Conservation (phyloP, 2,797 vertebrate genomes). For the Taeniopygia guttata region DNA sequence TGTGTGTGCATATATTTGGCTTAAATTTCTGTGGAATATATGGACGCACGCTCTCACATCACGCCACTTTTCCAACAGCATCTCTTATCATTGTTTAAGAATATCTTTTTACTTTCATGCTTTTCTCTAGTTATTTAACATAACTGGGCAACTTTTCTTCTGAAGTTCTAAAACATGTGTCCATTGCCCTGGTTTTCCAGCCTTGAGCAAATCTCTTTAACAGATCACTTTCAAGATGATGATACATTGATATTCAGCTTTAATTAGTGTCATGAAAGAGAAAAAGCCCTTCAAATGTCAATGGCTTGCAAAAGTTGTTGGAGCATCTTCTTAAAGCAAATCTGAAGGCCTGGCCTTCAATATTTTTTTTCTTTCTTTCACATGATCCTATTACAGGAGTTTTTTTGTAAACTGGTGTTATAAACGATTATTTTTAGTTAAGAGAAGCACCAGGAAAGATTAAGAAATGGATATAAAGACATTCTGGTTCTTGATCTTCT, state of each 20-base stretch:
- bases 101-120: conserved; percentile 21
- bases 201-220: conserved; percentile 60
- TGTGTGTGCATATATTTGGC: conserved; percentile 20
- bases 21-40: conserved; percentile 34
- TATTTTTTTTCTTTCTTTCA: conserved; percentile 61
- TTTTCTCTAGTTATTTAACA: conserved; percentile 57
- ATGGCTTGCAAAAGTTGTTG: conserved; percentile 72
- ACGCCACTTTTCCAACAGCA: conserved; percentile 23
- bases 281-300: conserved; percentile 60
- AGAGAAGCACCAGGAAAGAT: conserved; percentile 79
- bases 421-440: conserved; percentile 86
- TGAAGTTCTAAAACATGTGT: conserved; percentile 64
- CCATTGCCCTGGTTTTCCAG: conserved; percentile 59
- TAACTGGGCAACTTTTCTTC: conserved; percentile 66
- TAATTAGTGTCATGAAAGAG: conserved; percentile 70
- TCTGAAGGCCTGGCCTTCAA: conserved; percentile 66
- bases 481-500: conserved; percentile 83
- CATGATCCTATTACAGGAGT: conserved; percentile 71
- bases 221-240: conserved; percentile 58
- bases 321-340: conserved; percentile 76
- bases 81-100: conserved; percentile 51
- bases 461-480: conserved; percentile 80
- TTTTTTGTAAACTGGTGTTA: conserved; percentile 81
- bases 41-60: not conserved
- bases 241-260: conserved; percentile 64